Evolutionary conservation across 2,113 vertebrate genomes (phyloP), one percentile per base, ranked within the genome.

Genomic region (Semicossyphus pulcher): DNA sequence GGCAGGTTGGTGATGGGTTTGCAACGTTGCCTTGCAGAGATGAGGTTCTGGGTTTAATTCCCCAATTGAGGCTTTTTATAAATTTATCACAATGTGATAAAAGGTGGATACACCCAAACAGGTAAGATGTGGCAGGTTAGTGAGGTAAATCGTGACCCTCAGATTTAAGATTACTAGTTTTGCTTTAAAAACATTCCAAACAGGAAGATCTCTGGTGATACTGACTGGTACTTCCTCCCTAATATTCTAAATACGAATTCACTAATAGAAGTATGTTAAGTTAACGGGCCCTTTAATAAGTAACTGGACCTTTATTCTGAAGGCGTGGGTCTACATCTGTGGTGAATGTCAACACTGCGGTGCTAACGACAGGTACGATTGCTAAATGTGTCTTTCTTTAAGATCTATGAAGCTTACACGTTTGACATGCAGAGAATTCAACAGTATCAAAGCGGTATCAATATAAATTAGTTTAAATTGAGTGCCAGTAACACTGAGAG

Each of bases 231-330:
- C 36, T 90, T 12, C 2, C 89, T 32, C 82, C 91, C 73, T 94
- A n/a, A n/a, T n/a, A n/a, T n/a, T n/a, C n/a, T n/a, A n/a, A n/a
- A n/a, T n/a, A n/a, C n/a, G n/a, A n/a, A n/a, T n/a, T n/a, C n/a
- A n/a, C n/a, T n/a, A n/a, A n/a, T n/a, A n/a, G n/a, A n/a, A n/a
- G n/a, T n/a, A n/a, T n/a, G n/a, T n/a, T n/a, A n/a, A 10, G 15
- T 16, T 26, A 34, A 42, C 2, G 0, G 20, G 11, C 16, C 7
- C 11, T 26, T 49, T 42, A 42, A 25, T 1, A n/a, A n/a, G n/a
- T n/a, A n/a, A n/a, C 11, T 0, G 21, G 53, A 8, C 77, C 51
- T 81, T 86, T 85, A 87, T 81, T 89, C 84, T 87, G 89, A 80
- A 88, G 44, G 32, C 5, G 15, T 7, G 3, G 21, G 15, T 25